Percentiles rank a stretch among this genome's conserved stretches.
Conservation (phyloP, 1,140 invertebrate genomes). For the Macrotrachela quadricornifera region DNA sequence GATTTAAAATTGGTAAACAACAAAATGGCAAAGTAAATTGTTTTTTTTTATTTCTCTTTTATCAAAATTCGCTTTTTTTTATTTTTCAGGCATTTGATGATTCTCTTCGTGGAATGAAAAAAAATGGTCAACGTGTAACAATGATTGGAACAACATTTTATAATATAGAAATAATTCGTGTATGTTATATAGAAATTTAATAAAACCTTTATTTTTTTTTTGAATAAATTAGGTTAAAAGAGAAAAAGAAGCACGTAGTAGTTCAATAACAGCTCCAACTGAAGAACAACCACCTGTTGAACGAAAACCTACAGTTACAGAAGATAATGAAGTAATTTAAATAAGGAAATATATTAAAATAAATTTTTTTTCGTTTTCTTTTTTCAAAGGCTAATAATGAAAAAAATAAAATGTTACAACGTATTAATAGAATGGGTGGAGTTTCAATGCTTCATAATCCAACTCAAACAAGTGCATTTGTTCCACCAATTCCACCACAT, state of each 20-base stretch:
- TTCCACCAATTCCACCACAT: no score
- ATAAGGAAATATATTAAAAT: no score
- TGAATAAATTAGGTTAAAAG: no score
- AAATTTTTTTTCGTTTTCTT: not conserved
- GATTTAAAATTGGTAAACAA: not conserved
- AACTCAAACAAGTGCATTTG: no score
- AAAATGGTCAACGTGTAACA: conserved; percentile 22
- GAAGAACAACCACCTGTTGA: no score
- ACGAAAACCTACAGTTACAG: no score
- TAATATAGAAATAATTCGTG: conserved; percentile 23
- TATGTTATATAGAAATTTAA: conserved; percentile 14
- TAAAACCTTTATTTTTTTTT: no score
- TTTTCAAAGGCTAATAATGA: conserved; percentile 15
- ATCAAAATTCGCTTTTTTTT: not conserved
- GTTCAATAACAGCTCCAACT: no score
- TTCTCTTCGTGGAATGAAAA: conserved; percentile 27
- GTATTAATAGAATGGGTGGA: no score
- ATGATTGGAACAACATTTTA: conserved; percentile 27
- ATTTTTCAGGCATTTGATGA: conserved; percentile 24
- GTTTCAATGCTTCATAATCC: no score
- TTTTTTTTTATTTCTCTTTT: not conserved
- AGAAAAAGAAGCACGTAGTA: no score
- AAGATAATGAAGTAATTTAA: no score
- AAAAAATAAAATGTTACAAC: not conserved
- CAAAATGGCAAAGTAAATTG: not conserved